Evolutionary conservation across 2,888 invertebrate species (phyloP).

Genomic region (Lamellibrachia columna): DNA sequence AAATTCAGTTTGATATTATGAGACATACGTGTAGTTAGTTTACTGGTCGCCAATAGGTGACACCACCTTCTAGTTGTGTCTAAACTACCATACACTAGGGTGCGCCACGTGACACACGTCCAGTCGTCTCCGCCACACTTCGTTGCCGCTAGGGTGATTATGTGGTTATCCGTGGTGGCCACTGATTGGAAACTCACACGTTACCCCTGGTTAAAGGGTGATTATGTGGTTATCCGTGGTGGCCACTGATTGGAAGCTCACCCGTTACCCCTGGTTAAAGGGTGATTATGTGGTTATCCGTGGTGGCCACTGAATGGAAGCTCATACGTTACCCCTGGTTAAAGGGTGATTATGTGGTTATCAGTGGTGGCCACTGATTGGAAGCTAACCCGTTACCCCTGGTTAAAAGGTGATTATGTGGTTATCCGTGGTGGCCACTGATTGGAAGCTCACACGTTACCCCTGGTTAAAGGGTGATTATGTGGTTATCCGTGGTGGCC

Average conservation of each 20-base stretch:
- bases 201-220: not conserved
- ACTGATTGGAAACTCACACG: not conserved
- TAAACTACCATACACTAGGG: not conserved
- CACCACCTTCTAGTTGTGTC: not conserved
- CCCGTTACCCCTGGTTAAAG: not conserved
- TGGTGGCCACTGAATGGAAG: not conserved
- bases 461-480: no score
- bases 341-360: not conserved
- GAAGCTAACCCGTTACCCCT: not conserved
- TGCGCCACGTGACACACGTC: not conserved
- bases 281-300: not conserved
- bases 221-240: not conserved
- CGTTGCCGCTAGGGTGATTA: not conserved
- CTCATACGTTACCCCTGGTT: not conserved
- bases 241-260: not conserved
- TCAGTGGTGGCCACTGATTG: not conserved
- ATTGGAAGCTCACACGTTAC: no score
- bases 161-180: not conserved
- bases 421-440: no score
- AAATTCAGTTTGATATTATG: no score
- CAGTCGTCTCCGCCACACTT: not conserved
- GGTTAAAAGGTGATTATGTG: not conserved
- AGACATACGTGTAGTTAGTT: not conserved
- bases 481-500: no score
- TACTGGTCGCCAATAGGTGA: not conserved